Evolutionary conservation across 2,113 vertebrate genomes (phyloP), one percentile per base, ranked within the genome.

Genomic region (Geococcyx californianus): DNA sequence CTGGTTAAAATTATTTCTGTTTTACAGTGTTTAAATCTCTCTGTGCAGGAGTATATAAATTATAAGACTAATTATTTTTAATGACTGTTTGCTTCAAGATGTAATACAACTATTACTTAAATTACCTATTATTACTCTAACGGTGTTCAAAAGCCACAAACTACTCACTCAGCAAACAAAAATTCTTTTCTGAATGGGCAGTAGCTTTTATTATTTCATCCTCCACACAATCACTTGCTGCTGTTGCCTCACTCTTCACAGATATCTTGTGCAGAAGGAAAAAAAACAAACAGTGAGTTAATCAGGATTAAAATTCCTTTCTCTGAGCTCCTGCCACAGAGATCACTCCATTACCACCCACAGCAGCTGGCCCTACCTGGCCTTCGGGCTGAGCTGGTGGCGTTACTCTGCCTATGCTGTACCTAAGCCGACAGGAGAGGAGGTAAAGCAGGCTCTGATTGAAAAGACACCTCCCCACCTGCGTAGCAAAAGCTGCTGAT

Each of bases 21-120:
- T 90, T 85, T 36, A 36, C 26, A 56, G 47, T 16, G 17, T 60
- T 76, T 76, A 93, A 90, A 60, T 73, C 31, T 72, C 47, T 87
- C 62, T 69, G 23, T 68, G 42, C 42, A 90, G 55, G 26, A 81
- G 33, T 45, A 74, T 38, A 67, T 88, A 51, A 76, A 80, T 92
- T 88, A 85, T 84, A 86, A 93, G 73, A 74, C 72, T 94, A 90
- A 92, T 88, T 94, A 87, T 78, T 92, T 96, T 92, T 92, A 95
- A 95, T 93, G 55, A 91, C 40, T 77, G 23, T 84, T 91, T 95
- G 70, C 72, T 93, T 90, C 60, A 74, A 86, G 63, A 78, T 77
- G 62, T 68, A 94, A 83, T 52, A 81, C 38, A 83, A 77, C 55
- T 63, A 47, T 83, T 90, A 73, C 51, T 70, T 34, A 42, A 92